Evolutionary conservation across 2,797 vertebrate species (phyloP), one percentile per base, ranked within the genome.

Genomic region (Acipenser oxyrinchus): DNA sequence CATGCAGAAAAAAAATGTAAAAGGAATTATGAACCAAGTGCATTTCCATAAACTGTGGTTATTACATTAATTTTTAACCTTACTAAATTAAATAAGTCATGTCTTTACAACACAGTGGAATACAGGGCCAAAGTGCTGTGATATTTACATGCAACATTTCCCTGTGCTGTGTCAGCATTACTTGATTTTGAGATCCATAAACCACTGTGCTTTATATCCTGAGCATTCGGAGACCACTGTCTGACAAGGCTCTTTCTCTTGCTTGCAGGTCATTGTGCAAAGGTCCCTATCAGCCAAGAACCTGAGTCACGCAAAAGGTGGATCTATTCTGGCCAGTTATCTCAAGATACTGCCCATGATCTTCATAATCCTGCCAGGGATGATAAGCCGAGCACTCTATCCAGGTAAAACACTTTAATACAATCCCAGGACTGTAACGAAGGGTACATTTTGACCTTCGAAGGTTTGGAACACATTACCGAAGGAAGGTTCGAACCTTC

Each of bases 351-450:
- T 99, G 71, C 91, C 93, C 53, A 90, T 98, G 83, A 84, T 91
- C 67, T 77, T 97, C 73, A 96, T 96, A 72, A 75, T 95, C 75
- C 88, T 96, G 75, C 94, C 96, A 0, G 95, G 94, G 73, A 94
- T 98, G 96, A 93, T 96, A 81, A 99, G 95, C 87, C 88, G 95
- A 15, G 89, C 84, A 0, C 90, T 99, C 57, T 96, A 93, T 74
- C 94, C 96, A 90, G 95, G 95, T 95, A 86, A 77, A 75, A 9
- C 1, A 23, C 11, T 10, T 37, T 49, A 58, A 6, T 8, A 8
- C 8, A 6, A 66, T 3, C n/a, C 52, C 8, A 67, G 8, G 57
- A 6, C 66, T 53, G 15, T 1, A 18, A 18, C 15, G 15, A 18
- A 18, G 15, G 15, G 15, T 18, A 18, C 15, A 18, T 18, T 18